phyloP scores from a whole-genome alignment of 37 sponge, comb jelly and placozoan species.

The Oopsacas minuta region DNA sequence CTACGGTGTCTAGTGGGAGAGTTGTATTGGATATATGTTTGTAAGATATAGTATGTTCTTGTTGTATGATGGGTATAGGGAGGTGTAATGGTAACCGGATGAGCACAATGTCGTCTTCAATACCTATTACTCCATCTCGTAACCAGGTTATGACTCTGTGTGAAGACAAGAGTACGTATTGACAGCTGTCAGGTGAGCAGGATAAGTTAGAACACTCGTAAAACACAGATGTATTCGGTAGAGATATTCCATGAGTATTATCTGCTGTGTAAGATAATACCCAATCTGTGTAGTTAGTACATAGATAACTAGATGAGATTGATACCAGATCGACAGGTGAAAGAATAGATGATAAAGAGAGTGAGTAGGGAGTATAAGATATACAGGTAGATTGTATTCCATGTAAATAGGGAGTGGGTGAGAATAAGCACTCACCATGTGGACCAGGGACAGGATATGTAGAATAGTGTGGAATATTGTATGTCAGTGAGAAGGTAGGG shows the following conservation, averaged over 20 bases:
- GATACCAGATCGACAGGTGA: not conserved
- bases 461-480: not conserved
- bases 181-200: constrained; percentile 1
- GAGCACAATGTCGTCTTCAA: not conserved
- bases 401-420: not conserved
- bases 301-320: not conserved
- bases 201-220: not conserved
- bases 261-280: not conserved
- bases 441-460: not conserved
- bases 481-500: not conserved
- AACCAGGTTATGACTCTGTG: not conserved
- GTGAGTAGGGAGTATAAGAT: not conserved
- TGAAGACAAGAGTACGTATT: not conserved
- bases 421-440: not conserved
- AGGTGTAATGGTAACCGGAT: not conserved
- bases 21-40: not conserved
- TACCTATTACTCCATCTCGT: not conserved
- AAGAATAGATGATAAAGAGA: not conserved
- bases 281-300: not conserved
- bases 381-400: not conserved
- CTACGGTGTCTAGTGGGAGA: not conserved
- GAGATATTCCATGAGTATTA: not conserved
- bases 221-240: not conserved
- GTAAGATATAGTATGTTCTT: not conserved
- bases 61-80: not conserved